Base-by-base conservation (phyloP, 2,113 vertebrate genomes). In the Corythoichthys intestinalis region DNA sequence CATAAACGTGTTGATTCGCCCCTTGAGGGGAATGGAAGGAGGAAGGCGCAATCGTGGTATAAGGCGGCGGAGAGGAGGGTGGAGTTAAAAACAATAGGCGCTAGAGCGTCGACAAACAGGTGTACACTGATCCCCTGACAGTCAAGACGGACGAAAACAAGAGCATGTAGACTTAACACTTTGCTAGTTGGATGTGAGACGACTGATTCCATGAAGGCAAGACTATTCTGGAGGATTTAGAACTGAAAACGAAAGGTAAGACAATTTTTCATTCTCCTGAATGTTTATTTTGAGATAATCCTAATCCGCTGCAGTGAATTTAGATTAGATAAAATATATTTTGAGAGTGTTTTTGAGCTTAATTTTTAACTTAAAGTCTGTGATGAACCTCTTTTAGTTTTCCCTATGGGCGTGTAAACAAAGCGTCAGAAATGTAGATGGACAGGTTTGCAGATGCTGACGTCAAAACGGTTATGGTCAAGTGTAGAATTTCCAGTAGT, bases 361-460 rank as follows among this genome's bases (percentile, higher is more conserved):
- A 63, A 13, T 4, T 9, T 46, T 46, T 62, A 4, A 10, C 1
- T 63, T 2, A n/a, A 12, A 34, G n/a, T 20, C 44, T 17, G 59
- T 50, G 34, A 3, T 39, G 53, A 28, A 28, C 20, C 20, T 28
- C 48, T 49, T 48, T 34, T 77, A 77, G 66, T 79, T 82, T 74
- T 52, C 28, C 20, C 62, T 62, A 15, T 73, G 74, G 74, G 74
- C 57, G 78, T 76, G 76, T 62, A 39, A 56, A 35, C 48, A 71
- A 74, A 63, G 70, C 60, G 15, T 13, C 2, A 2, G 60, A 82
- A 90, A 91, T 92, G 88, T 59, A 69, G 91, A 76, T 52, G 38
- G 75, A 88, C 92, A 70, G 82, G 92, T 91, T 91, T 28, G 44
- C 63, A 66, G 39, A 44, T 71, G 46, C 54, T 74, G 69, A 74